Evolutionary conservation across 2,113 vertebrate species (phyloP).

Genomic region (Scartelaos histophorus): DNA sequence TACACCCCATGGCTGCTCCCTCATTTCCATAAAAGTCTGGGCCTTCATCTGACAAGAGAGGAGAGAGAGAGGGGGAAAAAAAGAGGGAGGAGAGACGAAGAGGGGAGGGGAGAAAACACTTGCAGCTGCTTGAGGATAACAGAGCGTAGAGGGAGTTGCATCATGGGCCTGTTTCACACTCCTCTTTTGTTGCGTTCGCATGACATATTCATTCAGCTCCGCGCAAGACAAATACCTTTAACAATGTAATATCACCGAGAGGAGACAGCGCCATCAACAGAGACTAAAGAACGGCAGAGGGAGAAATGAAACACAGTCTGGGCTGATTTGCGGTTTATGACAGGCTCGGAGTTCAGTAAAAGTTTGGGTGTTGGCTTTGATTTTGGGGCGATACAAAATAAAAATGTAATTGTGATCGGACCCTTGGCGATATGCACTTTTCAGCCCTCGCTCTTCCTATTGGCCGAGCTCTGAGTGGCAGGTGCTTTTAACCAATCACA

Average conservation of each 20-base stretch:
- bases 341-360: background rate
- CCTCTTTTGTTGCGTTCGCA: constrained; percentile 40
- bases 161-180: constrained; percentile 58
- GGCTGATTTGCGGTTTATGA: background rate
- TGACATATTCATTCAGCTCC: constrained; percentile 56
- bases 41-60: constrained; percentile 72
- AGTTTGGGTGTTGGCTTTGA: background rate
- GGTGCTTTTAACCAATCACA: background rate
- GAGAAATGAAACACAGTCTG: background rate
- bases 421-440: background rate
- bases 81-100: too few species aligned
- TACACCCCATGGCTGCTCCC: constrained; percentile 71
- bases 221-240: constrained; percentile 22
- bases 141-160: constrained; percentile 62
- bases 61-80: background rate
- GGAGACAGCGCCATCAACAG: background rate
- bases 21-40: constrained; percentile 78
- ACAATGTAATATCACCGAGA: constrained; percentile 13
- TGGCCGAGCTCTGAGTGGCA: background rate
- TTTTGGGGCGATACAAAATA: background rate
- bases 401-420: background rate
- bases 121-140: constrained; percentile 59
- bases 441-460: background rate
- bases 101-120: constrained; percentile 36
- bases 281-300: background rate